A percentile compares a stretch with the other conserved stretches of the same genome.
phyloP scores from a whole-genome alignment of 2,888 invertebrate genomes.

The Cyclophora albipunctata region DNA sequence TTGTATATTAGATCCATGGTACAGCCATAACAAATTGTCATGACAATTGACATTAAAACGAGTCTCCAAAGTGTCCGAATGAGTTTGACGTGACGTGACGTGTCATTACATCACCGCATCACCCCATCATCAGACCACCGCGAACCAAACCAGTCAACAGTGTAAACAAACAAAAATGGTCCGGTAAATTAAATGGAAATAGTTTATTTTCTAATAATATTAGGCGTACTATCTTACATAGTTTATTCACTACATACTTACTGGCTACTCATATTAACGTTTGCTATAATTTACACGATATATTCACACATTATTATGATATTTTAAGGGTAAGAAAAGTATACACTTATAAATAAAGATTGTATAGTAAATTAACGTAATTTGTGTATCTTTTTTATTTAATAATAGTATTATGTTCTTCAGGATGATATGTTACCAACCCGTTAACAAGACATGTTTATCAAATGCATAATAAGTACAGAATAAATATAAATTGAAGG shows the following conservation, averaged over 20 bases:
- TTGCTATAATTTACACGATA: constrained; percentile 35
- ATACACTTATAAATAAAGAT: not conserved
- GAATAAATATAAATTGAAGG: not conserved
- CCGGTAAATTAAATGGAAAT: constrained; percentile 55
- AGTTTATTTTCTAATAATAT: constrained; percentile 44
- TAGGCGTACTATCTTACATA: constrained; percentile 36
- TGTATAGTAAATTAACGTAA: not conserved
- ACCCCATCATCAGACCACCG: too few relatives aligned
- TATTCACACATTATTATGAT: constrained; percentile 42
- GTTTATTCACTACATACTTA: constrained; percentile 56
- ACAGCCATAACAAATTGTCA: too few relatives aligned
- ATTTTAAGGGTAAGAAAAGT: constrained; percentile 34
- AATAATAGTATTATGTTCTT: not conserved
- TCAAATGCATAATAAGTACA: not conserved
- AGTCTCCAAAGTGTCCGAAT: too few relatives aligned
- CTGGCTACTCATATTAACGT: constrained; percentile 44
- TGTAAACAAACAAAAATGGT: constrained; percentile 28
- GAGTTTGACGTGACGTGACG: too few relatives aligned
- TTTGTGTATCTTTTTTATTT: not conserved
- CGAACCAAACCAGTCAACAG: too few relatives aligned
- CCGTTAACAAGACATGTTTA: too few relatives aligned
- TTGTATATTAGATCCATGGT: too few relatives aligned
- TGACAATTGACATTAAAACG: too few relatives aligned
- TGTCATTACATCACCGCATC: too few relatives aligned
- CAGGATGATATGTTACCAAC: not conserved